Conservation (phyloP, 2,797 vertebrate species). For the Myotis pilosus region DNA sequence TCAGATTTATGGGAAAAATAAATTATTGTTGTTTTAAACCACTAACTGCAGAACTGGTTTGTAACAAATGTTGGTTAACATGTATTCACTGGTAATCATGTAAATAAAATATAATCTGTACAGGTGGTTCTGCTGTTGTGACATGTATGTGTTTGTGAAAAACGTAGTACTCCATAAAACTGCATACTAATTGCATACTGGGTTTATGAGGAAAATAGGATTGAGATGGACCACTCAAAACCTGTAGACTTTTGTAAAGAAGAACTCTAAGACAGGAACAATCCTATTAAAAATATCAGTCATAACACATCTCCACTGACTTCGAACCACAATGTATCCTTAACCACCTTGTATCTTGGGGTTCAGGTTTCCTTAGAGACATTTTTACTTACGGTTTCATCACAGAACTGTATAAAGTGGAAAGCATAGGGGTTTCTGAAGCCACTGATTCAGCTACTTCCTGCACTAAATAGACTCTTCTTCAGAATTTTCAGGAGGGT, state of each 20-base stretch:
- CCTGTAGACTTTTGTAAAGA: background rate
- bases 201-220: background rate
- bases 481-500: background rate
- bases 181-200: background rate
- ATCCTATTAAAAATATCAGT: background rate
- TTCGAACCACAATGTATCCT: background rate
- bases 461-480: background rate
- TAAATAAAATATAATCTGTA: background rate
- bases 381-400: background rate
- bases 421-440: background rate
- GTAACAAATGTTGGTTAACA: background rate
- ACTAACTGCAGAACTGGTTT: background rate
- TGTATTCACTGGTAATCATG: background rate
- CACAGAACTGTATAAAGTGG: background rate
- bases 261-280: background rate
- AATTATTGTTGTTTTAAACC: background rate
- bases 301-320: background rate
- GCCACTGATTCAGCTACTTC: background rate
- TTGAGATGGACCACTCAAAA: background rate
- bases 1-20: slow-evolving; percentile 5
- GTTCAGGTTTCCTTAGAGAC: background rate
- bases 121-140: background rate
- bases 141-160: background rate
- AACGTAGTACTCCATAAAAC: background rate
- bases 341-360: background rate